These are phyloP conservation scores for Piezodorus guildinii DNA, from an alignment of 1,140 invertebrate species.

Conservation along the genomic window DNA sequence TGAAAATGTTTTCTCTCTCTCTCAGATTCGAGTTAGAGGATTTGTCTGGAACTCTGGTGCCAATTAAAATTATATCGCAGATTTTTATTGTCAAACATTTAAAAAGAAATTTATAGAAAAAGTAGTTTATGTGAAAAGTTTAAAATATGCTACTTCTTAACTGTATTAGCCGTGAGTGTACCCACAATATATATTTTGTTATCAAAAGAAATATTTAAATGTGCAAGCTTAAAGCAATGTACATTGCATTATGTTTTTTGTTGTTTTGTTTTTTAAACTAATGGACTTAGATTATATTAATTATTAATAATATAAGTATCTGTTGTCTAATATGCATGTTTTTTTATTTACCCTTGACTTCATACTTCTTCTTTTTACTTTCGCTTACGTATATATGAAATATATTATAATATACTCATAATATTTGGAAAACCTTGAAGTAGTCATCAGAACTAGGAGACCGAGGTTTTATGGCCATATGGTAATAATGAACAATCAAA, in stretches of 20 bases:
- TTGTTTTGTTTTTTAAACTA: background rate
- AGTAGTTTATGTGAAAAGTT: background rate
- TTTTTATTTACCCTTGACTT: too few relatives aligned
- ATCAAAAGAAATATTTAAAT: background rate
- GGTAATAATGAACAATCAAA: too few relatives aligned
- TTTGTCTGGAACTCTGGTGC: background rate
- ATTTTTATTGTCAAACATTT: background rate
- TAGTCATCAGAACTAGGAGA: too few relatives aligned
- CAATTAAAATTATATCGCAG: background rate
- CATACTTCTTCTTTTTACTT: too few relatives aligned
- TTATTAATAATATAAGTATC: constrained; percentile 4
- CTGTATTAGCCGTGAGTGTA: background rate
- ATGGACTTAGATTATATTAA: background rate
- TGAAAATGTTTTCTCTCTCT: too few relatives aligned
- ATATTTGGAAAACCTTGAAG: too few relatives aligned
- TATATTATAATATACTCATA: too few relatives aligned
- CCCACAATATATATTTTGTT: constrained; percentile 8
- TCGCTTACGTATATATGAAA: too few relatives aligned
- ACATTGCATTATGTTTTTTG: constrained; percentile 1
- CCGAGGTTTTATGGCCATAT: too few relatives aligned
- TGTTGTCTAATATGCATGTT: background rate
- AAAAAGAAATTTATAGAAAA: background rate
- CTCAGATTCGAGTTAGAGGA: too few relatives aligned
- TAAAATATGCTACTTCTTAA: background rate
- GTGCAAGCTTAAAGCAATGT: constrained; percentile 8